Evolutionary conservation across 2,888 invertebrate species (phyloP).

Genomic region (Agrotis exclamationis): DNA sequence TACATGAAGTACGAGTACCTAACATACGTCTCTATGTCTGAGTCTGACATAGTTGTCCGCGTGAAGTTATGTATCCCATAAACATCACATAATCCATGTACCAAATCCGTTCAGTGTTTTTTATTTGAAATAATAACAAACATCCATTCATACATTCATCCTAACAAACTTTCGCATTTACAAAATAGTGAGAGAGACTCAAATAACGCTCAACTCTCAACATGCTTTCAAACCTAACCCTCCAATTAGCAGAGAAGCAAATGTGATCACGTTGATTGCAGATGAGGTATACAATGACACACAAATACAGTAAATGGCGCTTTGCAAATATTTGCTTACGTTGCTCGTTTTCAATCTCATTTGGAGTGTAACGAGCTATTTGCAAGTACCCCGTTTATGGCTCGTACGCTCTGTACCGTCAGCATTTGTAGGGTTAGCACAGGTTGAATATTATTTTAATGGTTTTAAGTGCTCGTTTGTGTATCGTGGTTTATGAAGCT

Average conservation of each 20-base stretch:
- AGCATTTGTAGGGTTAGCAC: constrained; percentile 55
- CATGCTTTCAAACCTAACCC: constrained; percentile 19
- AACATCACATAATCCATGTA: too few relatives aligned
- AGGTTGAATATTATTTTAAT: constrained; percentile 61
- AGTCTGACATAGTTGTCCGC: too few relatives aligned
- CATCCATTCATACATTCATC: too few relatives aligned
- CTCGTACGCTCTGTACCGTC: constrained; percentile 47
- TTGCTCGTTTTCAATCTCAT: constrained; percentile 72
- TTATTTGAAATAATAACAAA: too few relatives aligned
- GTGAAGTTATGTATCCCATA: too few relatives aligned
- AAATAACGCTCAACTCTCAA: not conserved
- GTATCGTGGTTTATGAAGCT: constrained; percentile 44
- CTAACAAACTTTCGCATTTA: too few relatives aligned
- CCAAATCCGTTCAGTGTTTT: too few relatives aligned
- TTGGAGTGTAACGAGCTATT: constrained; percentile 75
- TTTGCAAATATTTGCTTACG: constrained; percentile 70
- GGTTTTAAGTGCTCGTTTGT: constrained; percentile 50
- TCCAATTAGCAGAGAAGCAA: constrained; percentile 36
- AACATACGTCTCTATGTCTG: too few relatives aligned
- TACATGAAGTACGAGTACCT: too few relatives aligned
- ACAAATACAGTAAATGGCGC: constrained; percentile 62
- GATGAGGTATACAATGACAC: constrained; percentile 45
- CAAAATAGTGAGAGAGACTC: too few relatives aligned
- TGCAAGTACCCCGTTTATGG: constrained; percentile 68
- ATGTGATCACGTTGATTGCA: constrained; percentile 47